phyloP scores from a whole-genome alignment of 2,888 invertebrate species.

The Drosophila hamatofila region DNA sequence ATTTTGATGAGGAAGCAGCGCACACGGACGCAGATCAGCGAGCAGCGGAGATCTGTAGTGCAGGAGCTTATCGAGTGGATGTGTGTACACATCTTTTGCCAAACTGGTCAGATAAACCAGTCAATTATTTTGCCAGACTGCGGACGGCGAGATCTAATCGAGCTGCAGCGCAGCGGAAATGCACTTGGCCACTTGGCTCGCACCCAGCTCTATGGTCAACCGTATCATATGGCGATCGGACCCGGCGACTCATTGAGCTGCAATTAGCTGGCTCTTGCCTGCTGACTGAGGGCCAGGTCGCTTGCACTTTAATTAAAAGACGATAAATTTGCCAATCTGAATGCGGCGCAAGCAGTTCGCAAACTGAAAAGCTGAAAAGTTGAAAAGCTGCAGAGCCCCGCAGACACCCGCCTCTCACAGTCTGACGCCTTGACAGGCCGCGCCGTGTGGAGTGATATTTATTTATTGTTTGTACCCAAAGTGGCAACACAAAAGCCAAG shows the following conservation, averaged over 20 bases:
- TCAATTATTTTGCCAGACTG: constrained; percentile 63
- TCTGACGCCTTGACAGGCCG: constrained; percentile 61
- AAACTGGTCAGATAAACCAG: constrained; percentile 63
- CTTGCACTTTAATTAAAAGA: constrained; percentile 85
- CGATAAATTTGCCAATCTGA: constrained; percentile 83
- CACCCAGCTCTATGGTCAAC: constrained; percentile 7
- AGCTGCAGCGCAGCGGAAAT: constrained; percentile 41
- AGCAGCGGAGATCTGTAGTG: constrained; percentile 24
- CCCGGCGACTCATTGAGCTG: constrained; percentile 51
- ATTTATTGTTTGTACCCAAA: constrained; percentile 83
- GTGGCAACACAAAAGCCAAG: constrained; percentile 80
- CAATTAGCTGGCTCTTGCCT: constrained; percentile 68
- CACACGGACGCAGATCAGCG: constrained; percentile 20
- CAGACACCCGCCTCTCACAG: neutral
- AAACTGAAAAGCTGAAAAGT: constrained; percentile 1
- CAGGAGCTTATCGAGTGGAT: constrained; percentile 57
- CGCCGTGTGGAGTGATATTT: constrained; percentile 75
- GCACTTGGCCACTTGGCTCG: constrained; percentile 32
- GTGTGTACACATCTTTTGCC: constrained; percentile 61
- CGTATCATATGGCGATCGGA: constrained; percentile 28
- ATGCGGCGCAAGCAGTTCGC: constrained; percentile 43
- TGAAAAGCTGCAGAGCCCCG: neutral
- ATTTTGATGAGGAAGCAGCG: constrained; percentile 65
- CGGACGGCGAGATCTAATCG: constrained; percentile 49
- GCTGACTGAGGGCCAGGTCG: constrained; percentile 76